Base-by-base conservation (phyloP, 2,888 invertebrate genomes). In the Ormyrus rosae region DNA sequence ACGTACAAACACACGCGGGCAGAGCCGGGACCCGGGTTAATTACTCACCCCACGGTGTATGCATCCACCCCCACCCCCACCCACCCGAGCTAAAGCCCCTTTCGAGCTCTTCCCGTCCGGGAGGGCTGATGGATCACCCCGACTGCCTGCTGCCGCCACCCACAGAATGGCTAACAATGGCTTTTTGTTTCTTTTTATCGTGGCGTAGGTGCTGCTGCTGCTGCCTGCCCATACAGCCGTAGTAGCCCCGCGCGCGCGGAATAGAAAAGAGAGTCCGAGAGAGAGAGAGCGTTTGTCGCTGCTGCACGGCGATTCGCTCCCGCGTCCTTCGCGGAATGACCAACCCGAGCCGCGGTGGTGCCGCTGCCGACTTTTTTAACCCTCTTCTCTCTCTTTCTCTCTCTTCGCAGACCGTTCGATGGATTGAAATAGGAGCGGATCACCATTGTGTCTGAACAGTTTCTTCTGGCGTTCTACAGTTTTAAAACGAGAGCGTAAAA, bases 161-260 rank as follows among this genome's bases (percentile, higher is more conserved):
- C 89, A 88, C 88, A 89, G 88, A 89, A 89, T 89, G 86, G 86
- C 89, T 88, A 89, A 88, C 89, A 89, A 89, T 88, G 84, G 86
- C 81, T 87, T 89, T 89, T 89, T 89, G 88, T 89, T 89, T 88
- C 88, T 89, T 89, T 89, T 89, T 89, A 88, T 89, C 87, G 86
- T 50, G 70, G 64, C 50, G 64, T 34, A 7, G 64, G 13, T 45
- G n/a, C 3, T 19, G 48, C 56, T 13, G 13, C 13, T n/a, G n/a
- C 13, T 50, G 48, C 51, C 8, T 10, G 9, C 13, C 9, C 13
- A 9, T n/a, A 8, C 56, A 34, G 34, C 34, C 34, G 34, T 34
- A 34, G 34, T 4, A 34, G 34, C 34, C 0, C 34, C 0, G 7
- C 10, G 10, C 0, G 56, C 5, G 46, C 50, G 13, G 65, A 13